Evolutionary conservation across 2,113 vertebrate genomes (phyloP), one percentile per base, ranked within the genome.

Genomic region (Leuciscus idus): DNA sequence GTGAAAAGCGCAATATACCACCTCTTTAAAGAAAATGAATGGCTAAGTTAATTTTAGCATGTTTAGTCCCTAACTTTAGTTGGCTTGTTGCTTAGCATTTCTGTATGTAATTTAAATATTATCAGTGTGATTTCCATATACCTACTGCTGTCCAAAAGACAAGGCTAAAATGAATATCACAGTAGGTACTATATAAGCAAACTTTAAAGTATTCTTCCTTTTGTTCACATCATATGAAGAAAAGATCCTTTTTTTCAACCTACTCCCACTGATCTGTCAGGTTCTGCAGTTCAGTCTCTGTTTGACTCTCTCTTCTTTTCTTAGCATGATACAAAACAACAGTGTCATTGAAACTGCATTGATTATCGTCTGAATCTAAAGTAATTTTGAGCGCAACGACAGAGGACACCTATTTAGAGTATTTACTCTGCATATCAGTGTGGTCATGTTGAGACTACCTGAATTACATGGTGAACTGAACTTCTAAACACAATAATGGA

Each of bases 361-460:
- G 52, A 36, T 59, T 28, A 23, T 59, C 10, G 2, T 78, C 75
- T 36, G 48, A 23, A 79, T 39, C 19, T 39, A 23, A 50, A 50
- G 6, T 79, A 1, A 15, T 43, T 59, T 33, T 4, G 9, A 55
- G 15, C 7, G 10, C 26, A 30, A 30, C 9, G 52, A 57, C 48
- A 57, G 19, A 55, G 26, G 28, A 33, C 13, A 52, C 74, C 74
- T 77, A 5, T 28, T 11, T 19, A 57, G 26, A 78, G 50, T n/a
- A n/a, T 33, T n/a, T 79, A 39, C 36, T 61, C 21, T 59, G 50
- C 19, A 33, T 8, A n/a, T 61, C 33, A 61, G 1, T 2, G 30
- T 15, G 55, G 11, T 79, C 21, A 39, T 79, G 30, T 79, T 78
- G 28, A 33, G 28, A 57, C 43, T 74, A 74, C 72, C 50, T 78